Percentiles rank a stretch among this genome's conserved stretches.
Evolutionary conservation across 2,797 vertebrate genomes (phyloP).

Genomic region (Falco peregrinus): DNA sequence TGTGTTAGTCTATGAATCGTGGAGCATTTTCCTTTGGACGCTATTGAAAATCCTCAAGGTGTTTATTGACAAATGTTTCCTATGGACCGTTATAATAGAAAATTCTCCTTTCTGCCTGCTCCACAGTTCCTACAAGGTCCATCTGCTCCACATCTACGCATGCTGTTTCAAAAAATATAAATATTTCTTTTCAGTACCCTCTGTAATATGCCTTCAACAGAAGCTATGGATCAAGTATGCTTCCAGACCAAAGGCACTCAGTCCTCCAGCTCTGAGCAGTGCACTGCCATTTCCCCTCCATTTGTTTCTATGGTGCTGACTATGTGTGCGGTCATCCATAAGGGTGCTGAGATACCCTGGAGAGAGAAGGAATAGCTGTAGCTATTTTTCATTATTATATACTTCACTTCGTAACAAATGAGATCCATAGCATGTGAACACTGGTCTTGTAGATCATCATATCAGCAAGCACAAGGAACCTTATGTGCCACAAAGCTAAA

Average conservation of each 20-base stretch:
- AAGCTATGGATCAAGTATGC: background rate
- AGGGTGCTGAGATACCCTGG: constrained; percentile 54
- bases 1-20: background rate
- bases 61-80: constrained; percentile 49
- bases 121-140: background rate
- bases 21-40: constrained; percentile 1
- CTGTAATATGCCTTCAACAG: background rate
- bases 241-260: constrained; percentile 7
- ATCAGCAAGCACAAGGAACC: constrained; percentile 55
- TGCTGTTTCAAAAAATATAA: constrained; percentile 2
- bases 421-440: constrained; percentile 69
- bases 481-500: constrained; percentile 54
- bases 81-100: background rate
- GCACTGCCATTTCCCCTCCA: constrained; percentile 56
- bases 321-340: constrained; percentile 65
- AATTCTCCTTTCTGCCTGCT: background rate
- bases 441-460: constrained; percentile 68
- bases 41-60: constrained; percentile 56
- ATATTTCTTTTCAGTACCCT: background rate
- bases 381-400: constrained; percentile 78
- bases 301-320: constrained; percentile 56
- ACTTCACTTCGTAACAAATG: constrained; percentile 76
- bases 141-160: background rate
- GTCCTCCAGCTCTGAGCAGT: background rate
- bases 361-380: constrained; percentile 62